Base-by-base conservation (phyloP, 1,140 invertebrate species). In the Penaeus chinensis region DNA sequence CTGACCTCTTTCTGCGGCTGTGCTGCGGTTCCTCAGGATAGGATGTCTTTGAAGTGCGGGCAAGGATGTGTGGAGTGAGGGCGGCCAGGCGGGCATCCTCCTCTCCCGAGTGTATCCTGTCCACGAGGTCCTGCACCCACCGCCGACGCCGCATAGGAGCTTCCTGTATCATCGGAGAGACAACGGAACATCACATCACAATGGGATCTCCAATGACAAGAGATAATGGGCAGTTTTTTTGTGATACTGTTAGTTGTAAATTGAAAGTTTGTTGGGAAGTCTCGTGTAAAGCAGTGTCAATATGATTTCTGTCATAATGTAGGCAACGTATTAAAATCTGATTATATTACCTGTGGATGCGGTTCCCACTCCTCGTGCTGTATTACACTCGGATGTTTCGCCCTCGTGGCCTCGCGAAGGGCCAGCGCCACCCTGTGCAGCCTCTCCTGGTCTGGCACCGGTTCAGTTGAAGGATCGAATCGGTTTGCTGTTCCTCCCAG, bases 281-380 rank as follows among this genome's bases (percentile, higher is more conserved):
- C 11, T 54, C 8, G 10, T 2, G 10, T 54, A 54, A 16, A 16
- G 54, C 0, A 54, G 54, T 54, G 54, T 5, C 54, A 54, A 54
- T 54, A 2, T 5, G 37, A 42, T 8, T 42, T 42, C 37, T 54
- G 11, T 54, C 54, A 54, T 54, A 16, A 16, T 54, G 54, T 16
- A 54, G 54, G 16, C 54, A 54, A 0, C 16, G 11, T 54, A 10
- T 0, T n/a, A 2, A 62, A n/a, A 54, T 54, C 54, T 54, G 1
- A 16, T 13, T 16, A 13, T 8, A 54, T n/a, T 22, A 85, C 84
- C 62, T 62, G 10, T 5, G 84, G 77, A 47, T 85, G 62, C 13
- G 84, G 84, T 66, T 85, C 84, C 77, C 84, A 80, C 76, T 85
- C 84, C 22, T 66, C 62, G 22, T 85, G 77, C 10, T 78, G 63